These are phyloP conservation scores for Chaenocephalus aceratus DNA, from an alignment of 2,113 vertebrate species.

Conservation along the genomic window DNA sequence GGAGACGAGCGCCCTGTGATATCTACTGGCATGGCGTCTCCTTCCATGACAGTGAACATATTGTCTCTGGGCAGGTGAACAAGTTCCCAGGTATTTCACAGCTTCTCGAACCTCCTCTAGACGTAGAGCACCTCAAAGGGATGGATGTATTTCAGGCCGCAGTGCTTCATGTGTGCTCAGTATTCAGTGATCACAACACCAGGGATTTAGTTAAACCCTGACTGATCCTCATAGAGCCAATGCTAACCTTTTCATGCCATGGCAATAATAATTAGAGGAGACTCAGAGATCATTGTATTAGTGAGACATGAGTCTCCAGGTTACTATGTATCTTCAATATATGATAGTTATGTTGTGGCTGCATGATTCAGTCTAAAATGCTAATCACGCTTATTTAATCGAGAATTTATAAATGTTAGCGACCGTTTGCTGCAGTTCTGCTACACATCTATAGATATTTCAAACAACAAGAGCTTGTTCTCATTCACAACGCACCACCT, in stretches of 20 bases:
- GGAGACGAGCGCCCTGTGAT: slow-evolving; percentile 92
- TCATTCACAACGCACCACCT: too few relatives aligned
- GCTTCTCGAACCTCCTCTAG: background rate
- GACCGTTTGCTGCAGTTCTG: too few relatives aligned
- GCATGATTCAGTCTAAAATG: too few relatives aligned
- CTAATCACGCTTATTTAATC: too few relatives aligned
- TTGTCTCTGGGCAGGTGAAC: slow-evolving; percentile 96
- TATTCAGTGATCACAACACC: slow-evolving; percentile 31
- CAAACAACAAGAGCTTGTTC: too few relatives aligned
- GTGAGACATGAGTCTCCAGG: background rate
- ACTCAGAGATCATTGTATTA: slow-evolving; percentile 9
- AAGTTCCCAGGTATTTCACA: slow-evolving; percentile 94
- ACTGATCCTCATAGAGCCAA: slow-evolving; percentile 17
- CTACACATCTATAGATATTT: too few relatives aligned
- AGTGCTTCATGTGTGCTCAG: background rate
- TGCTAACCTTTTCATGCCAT: slow-evolving; percentile 22
- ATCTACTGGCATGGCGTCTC: slow-evolving; percentile 98
- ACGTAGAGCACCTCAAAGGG: background rate
- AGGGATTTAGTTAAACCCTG: slow-evolving; percentile 34
- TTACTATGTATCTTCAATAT: background rate
- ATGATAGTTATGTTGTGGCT: background rate
- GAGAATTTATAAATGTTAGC: too few relatives aligned
- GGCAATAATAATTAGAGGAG: background rate
- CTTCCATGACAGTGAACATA: slow-evolving; percentile 93
- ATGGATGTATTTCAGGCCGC: background rate